These are phyloP conservation scores for Drosophila sechellia DNA, from an alignment of 1,140 invertebrate species.

Conservation along the genomic window DNA sequence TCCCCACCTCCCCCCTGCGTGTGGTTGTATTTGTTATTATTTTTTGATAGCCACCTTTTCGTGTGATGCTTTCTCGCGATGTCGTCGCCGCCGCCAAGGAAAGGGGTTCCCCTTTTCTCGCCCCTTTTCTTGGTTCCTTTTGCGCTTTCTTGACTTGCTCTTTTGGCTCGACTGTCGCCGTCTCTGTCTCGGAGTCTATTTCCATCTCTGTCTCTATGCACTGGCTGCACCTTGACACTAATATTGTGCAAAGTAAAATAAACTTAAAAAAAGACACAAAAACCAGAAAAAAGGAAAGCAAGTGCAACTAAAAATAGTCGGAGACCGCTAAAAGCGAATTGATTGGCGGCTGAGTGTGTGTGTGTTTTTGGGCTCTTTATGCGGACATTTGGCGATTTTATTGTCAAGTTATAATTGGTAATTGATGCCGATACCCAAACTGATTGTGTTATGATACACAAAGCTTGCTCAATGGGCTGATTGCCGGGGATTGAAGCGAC, in stretches of 20 bases:
- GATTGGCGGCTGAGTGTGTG: slow-evolving; percentile 33
- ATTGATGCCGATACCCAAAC: slow-evolving; percentile 41
- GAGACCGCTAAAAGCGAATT: slow-evolving; percentile 66
- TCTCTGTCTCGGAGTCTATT: slow-evolving; percentile 22
- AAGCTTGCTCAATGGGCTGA: slow-evolving; percentile 10
- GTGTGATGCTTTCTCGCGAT: slow-evolving; percentile 52
- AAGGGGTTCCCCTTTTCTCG: slow-evolving; percentile 4
- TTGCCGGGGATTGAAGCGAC: slow-evolving; percentile 23
- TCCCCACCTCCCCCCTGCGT: neutral
- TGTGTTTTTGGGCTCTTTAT: slow-evolving; percentile 12
- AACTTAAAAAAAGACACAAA: slow-evolving; percentile 15
- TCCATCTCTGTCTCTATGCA: slow-evolving; percentile 45
- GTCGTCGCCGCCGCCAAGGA: slow-evolving; percentile 25
- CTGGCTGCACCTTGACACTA: slow-evolving; percentile 77
- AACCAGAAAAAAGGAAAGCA: slow-evolving; percentile 37
- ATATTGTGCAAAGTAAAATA: slow-evolving; percentile 70
- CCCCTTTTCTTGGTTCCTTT: slow-evolving; percentile 16
- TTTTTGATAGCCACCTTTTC: slow-evolving; percentile 67
- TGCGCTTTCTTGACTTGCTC: slow-evolving; percentile 47
- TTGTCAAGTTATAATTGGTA: slow-evolving; percentile 51
- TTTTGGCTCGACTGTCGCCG: slow-evolving; percentile 32
- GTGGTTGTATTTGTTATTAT: slow-evolving; percentile 45
- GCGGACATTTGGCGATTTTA: slow-evolving; percentile 60
- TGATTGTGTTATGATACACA: slow-evolving; percentile 39
- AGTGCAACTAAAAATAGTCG: slow-evolving; percentile 78